Conservation (phyloP, 1,140 invertebrate genomes). For the Ptiloglossa arizonensis region DNA sequence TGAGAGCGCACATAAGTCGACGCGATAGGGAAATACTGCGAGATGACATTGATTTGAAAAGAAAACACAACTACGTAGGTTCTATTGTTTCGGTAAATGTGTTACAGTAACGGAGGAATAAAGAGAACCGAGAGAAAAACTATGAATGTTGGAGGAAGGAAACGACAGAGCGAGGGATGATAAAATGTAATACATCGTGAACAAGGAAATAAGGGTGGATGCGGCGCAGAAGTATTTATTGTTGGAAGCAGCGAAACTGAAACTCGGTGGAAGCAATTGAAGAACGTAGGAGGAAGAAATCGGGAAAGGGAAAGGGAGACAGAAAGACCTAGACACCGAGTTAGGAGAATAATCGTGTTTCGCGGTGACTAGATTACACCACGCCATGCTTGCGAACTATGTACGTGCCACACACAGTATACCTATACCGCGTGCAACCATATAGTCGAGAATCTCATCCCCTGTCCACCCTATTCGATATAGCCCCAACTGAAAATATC, state of each 20-base stretch:
- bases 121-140: not conserved
- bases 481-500: slow-evolving; percentile 38
- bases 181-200: not conserved
- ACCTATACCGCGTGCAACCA: slow-evolving; percentile 44
- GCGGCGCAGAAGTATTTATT: not conserved
- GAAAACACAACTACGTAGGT: too few species aligned
- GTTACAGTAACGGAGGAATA: too few species aligned
- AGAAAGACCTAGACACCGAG: slow-evolving; percentile 52
- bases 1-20: slow-evolving; percentile 3
- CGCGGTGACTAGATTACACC: slow-evolving; percentile 72
- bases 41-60: not conserved
- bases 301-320: slow-evolving; percentile 25
- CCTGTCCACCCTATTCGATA: slow-evolving; percentile 30
- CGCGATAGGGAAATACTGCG: slow-evolving; percentile 17
- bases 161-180: slow-evolving; percentile 20
- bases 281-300: slow-evolving; percentile 2
- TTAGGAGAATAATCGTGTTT: slow-evolving; percentile 71
- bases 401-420: slow-evolving; percentile 51
- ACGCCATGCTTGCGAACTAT: slow-evolving; percentile 62
- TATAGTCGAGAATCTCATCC: slow-evolving; percentile 38
- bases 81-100: too few species aligned
- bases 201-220: not conserved
- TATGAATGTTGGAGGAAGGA: slow-evolving; percentile 2
- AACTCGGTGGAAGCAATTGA: slow-evolving; percentile 18
- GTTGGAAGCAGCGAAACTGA: not conserved